A percentile compares a stretch with the other conserved stretches of the same genome.
phyloP scores from a whole-genome alignment of 2,113 vertebrate species.

The Xiphorhynchus elegans region DNA sequence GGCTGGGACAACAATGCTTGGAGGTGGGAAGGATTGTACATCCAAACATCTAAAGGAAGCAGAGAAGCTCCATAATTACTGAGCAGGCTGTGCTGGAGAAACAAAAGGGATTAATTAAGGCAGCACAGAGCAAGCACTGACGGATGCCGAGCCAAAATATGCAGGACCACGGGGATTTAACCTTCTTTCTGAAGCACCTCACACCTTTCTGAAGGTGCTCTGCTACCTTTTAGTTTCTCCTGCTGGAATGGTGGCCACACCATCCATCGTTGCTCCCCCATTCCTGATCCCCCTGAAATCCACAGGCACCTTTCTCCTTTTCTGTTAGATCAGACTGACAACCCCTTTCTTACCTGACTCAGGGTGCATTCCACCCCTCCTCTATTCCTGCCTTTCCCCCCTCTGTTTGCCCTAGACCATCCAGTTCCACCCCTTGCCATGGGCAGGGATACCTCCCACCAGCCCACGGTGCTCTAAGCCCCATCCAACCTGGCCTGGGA shows the following conservation, averaged over 20 bases:
- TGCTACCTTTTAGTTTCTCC: background rate
- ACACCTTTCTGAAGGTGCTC: background rate
- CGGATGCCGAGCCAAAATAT: background rate
- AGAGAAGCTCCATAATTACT: background rate
- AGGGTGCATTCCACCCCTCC: background rate
- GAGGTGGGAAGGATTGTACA: background rate
- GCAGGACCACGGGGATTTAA: background rate
- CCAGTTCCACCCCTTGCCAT: background rate
- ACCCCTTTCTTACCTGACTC: background rate
- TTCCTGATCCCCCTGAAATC: background rate
- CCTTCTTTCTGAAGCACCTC: background rate
- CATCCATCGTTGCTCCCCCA: background rate
- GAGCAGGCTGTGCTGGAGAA: background rate
- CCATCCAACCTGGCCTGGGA: background rate
- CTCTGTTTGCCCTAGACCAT: background rate
- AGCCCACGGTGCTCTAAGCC: background rate
- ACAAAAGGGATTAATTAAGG: background rate
- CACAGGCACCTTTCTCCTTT: background rate
- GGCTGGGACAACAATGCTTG: rapidly evolving
- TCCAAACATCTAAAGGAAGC: background rate
- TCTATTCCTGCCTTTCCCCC: background rate
- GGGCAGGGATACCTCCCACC: background rate
- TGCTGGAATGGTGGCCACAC: no score
- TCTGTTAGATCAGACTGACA: background rate
- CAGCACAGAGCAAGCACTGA: background rate